phyloP scores from a whole-genome alignment of 1,140 invertebrate genomes.

The Drosophila pallidifrons region DNA sequence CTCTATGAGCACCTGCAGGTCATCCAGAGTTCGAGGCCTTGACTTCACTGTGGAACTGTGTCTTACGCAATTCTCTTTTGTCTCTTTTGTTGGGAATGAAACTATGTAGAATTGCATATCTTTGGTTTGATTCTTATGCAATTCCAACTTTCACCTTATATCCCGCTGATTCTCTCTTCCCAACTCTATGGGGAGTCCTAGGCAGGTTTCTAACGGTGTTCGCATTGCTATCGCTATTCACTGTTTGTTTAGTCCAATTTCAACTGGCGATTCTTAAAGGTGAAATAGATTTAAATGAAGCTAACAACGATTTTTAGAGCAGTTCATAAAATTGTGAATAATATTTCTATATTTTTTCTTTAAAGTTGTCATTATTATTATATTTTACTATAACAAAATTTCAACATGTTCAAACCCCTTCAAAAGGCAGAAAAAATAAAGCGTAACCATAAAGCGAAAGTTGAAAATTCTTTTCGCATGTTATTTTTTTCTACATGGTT shows the following conservation, averaged over 20 bases:
- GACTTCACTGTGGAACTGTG: not conserved
- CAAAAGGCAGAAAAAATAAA: too few relatives aligned
- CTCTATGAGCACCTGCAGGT: conserved; percentile 38
- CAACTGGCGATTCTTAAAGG: not conserved
- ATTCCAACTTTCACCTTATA: conserved; percentile 56
- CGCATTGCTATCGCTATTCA: not conserved
- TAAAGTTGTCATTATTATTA: too few relatives aligned
- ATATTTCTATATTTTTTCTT: too few relatives aligned
- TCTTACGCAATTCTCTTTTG: conserved; percentile 46
- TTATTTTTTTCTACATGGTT: not conserved
- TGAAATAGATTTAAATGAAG: not conserved
- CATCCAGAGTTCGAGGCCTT: conserved; percentile 29
- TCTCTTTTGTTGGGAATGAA: not conserved
- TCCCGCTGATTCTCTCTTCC: conserved; percentile 35
- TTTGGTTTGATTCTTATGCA: conserved; percentile 47
- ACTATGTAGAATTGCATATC: conserved; percentile 32
- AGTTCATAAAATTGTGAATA: not conserved
- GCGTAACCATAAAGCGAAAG: conserved; percentile 19
- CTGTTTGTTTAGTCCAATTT: not conserved
- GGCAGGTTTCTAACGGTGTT: conserved; percentile 21
- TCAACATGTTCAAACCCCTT: too few relatives aligned
- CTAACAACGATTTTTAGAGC: not conserved
- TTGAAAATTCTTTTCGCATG: not conserved
- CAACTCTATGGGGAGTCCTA: conserved; percentile 24
- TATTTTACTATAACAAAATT: too few relatives aligned